phyloP scores from a whole-genome alignment of 2,888 invertebrate species.

The Amphipoea oculea region DNA sequence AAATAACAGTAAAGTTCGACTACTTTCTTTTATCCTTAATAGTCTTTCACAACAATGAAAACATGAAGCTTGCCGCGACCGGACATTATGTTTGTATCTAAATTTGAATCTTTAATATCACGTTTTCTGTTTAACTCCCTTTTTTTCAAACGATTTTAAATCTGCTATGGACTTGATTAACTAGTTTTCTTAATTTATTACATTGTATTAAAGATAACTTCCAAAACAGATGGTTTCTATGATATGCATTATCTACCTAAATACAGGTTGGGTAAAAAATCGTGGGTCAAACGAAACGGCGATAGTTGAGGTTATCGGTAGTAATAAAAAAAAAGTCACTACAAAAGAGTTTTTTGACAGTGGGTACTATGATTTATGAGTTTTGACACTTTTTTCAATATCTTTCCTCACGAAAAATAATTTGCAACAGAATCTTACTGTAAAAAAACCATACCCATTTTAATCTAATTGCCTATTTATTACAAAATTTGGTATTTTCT shows the following conservation, averaged over 20 bases:
- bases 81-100: slow-evolving; percentile 65
- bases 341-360: too few species aligned
- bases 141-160: slow-evolving; percentile 38
- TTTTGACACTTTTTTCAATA: too few species aligned
- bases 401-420: too few species aligned
- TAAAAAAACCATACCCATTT: too few species aligned
- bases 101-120: slow-evolving; percentile 58
- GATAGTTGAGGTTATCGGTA: too few species aligned
- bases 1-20: slow-evolving; percentile 79
- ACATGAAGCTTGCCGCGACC: slow-evolving; percentile 60
- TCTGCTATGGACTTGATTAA: slow-evolving; percentile 7
- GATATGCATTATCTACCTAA: background rate
- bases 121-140: slow-evolving; percentile 11
- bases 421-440: too few species aligned
- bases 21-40: slow-evolving; percentile 76
- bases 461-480: too few species aligned
- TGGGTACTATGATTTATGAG: too few species aligned
- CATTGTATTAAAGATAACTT: background rate
- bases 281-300: too few species aligned
- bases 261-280: too few species aligned
- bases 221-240: background rate
- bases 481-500: too few species aligned
- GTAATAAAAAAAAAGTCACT: too few species aligned
- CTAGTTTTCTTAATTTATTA: slow-evolving; percentile 14
- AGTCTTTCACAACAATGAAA: slow-evolving; percentile 72